A percentile compares a stretch with the other conserved stretches of the same genome.
Evolutionary conservation across 2,797 vertebrate species (phyloP).

Genomic region (Tamandua tetradactyla): DNA sequence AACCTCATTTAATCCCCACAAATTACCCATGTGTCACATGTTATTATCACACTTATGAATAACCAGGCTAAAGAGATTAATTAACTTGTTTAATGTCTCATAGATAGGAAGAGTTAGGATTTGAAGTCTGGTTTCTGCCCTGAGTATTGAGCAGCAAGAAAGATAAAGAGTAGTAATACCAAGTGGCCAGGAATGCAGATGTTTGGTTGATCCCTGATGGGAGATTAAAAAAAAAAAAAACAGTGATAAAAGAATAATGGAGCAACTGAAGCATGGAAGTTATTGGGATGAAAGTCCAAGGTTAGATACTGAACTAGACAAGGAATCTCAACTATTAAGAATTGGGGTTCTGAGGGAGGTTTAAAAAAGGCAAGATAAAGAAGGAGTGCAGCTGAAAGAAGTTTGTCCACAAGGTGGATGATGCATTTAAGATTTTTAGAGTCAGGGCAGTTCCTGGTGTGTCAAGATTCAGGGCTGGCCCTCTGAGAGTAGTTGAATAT

Average conservation of each 20-base stretch:
- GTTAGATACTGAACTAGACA: neutral
- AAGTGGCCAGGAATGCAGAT: neutral
- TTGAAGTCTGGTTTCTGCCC: neutral
- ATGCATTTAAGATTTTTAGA: neutral
- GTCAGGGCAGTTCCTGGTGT: neutral
- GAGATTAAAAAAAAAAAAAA: neutral
- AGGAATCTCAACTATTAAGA: neutral
- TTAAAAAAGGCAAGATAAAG: neutral
- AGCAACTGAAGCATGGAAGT: neutral
- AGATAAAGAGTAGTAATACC: neutral
- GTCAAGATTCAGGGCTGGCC: neutral
- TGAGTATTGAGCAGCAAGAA: neutral
- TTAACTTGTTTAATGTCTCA: neutral
- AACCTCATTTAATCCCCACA: neutral
- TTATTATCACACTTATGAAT: conserved; percentile 12
- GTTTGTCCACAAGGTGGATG: neutral
- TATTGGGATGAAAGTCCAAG: neutral
- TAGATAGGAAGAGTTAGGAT: neutral
- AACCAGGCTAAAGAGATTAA: neutral
- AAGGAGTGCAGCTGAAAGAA: neutral
- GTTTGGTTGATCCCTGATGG: neutral
- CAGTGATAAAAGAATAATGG: neutral
- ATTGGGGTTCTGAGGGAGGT: neutral
- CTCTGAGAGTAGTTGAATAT: neutral
- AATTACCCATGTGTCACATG: neutral